These are phyloP conservation scores for Hystrix brachyura DNA, from an alignment of 2,113 vertebrate species.

Conservation along the genomic window DNA sequence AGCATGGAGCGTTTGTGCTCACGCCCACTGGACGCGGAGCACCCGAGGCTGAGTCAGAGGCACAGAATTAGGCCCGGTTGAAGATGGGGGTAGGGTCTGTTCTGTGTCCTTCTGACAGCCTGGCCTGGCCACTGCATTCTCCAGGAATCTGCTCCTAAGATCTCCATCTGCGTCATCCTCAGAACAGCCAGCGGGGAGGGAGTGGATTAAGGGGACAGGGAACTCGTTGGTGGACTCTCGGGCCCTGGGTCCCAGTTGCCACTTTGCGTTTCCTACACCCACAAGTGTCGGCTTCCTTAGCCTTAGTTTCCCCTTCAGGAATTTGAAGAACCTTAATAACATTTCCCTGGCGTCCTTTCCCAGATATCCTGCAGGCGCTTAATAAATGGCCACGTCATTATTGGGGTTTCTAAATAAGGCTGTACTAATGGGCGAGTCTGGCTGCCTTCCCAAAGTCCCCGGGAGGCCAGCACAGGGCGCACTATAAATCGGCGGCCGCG, in stretches of 20 bases:
- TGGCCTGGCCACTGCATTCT: constrained; percentile 63
- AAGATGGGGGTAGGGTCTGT: constrained; percentile 62
- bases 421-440: constrained; percentile 69
- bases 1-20: constrained; percentile 25
- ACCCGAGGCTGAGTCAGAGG: constrained; percentile 77
- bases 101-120: constrained; percentile 75
- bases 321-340: not conserved
- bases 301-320: constrained; percentile 61
- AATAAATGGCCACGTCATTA: constrained; percentile 81
- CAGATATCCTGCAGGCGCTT: constrained; percentile 69
- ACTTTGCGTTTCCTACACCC: not conserved
- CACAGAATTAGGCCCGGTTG: constrained; percentile 74
- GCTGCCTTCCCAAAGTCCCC: constrained; percentile 77
- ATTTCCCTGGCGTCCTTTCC: constrained; percentile 15
- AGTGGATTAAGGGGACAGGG: not conserved
- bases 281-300: not conserved
- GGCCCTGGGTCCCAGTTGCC: not conserved
- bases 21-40: constrained; percentile 39
- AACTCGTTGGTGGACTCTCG: not conserved
- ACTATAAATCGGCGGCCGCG: constrained; percentile 67
- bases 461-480: constrained; percentile 65
- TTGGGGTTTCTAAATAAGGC: constrained; percentile 83
- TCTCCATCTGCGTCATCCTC: constrained; percentile 70
- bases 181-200: constrained; percentile 6
- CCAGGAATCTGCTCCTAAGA: constrained; percentile 51